Conservation (phyloP, 2,113 vertebrate species). For the Nibea coibor region DNA sequence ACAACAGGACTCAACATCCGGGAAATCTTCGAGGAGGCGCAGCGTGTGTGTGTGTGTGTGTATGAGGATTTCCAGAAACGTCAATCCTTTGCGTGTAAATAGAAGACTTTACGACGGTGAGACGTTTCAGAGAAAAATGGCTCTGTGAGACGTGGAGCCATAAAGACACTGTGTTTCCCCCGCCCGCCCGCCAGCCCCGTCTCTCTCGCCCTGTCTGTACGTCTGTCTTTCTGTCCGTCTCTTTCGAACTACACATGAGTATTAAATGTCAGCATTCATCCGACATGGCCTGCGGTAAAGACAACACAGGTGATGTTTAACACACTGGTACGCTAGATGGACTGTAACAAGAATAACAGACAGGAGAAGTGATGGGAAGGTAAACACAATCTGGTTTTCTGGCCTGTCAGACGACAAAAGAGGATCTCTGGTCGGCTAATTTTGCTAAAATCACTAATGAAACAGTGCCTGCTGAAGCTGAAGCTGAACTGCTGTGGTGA, state of each 20-base stretch:
- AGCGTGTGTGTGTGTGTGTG: background rate
- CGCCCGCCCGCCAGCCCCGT: background rate
- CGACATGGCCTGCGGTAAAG: slow-evolving; percentile 25
- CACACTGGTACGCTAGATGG: slow-evolving; percentile 24
- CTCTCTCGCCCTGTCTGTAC: slow-evolving; percentile 38
- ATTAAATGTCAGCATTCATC: slow-evolving; percentile 51
- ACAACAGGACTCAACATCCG: slow-evolving; percentile 43
- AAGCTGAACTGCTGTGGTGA: slow-evolving; percentile 35
- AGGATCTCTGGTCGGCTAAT: slow-evolving; percentile 35
- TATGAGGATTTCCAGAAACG: slow-evolving; percentile 44
- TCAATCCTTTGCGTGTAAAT: slow-evolving; percentile 68
- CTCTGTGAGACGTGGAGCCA: slow-evolving; percentile 58
- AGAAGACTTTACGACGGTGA: slow-evolving; percentile 47
- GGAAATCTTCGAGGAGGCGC: slow-evolving; percentile 33
- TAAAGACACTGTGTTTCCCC: slow-evolving; percentile 72
- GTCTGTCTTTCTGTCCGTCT: slow-evolving; percentile 65
- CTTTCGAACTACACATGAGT: slow-evolving; percentile 52
- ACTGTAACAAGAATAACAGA: slow-evolving; percentile 13
- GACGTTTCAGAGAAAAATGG: slow-evolving; percentile 60
- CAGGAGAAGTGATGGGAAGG: slow-evolving; percentile 1
- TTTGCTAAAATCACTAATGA: slow-evolving; percentile 24
- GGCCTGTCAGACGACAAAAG: slow-evolving; percentile 40
- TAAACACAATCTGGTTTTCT: slow-evolving; percentile 27
- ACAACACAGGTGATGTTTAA: slow-evolving; percentile 20
- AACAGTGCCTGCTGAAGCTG: slow-evolving; percentile 42